Base-by-base conservation (phyloP, 2,113 vertebrate genomes). In the Sardina pilchardus region DNA sequence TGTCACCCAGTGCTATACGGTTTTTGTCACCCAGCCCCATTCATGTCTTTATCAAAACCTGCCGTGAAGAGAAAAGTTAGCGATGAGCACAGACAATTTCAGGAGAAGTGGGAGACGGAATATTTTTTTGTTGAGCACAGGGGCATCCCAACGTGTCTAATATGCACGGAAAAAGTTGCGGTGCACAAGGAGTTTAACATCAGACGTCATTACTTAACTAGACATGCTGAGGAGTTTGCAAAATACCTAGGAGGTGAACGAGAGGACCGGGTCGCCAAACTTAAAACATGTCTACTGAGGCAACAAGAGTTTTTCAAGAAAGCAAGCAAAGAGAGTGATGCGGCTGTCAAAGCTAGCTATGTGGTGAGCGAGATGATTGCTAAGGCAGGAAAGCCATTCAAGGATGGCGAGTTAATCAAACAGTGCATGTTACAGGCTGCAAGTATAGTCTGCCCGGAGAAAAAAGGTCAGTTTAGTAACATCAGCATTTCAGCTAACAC, bases 21-120 rank as follows among this genome's bases (percentile, higher is more conserved):
- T 39, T 39, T 39, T 39, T 39, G 39, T 39, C 39, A 39, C 39
- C 39, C 39, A 4, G 39, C 39, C 39, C 39, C 39, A 39, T 1
- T 39, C 39, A 39, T 39, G 39, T 39, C 39, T 44, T 84, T 81
- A 81, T 87, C 48, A 84, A 87, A 84, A 7, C 81, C 85, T 71
- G 83, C 83, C 6, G 3, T 85, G 45, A 87, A 81, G 48, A 84
- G 86, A 87, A 87, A 81, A 24, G 17, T 81, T 86, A 12, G 48
- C 43, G 45, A 81, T 83, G 84, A 88, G 85, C 85, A 86, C 87
- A 81, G 87, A 88, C 81, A 86, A 63, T 86, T 86, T 84, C 87
- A 86, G 82, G 82, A 83, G 50, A 88, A 86, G 81, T 88, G 84
- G 87, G 45, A 83, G 56, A n/a, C 39, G 84, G 47, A 86, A 85